Base-by-base conservation (phyloP, 2,113 vertebrate genomes). In the Lampris incognitus region DNA sequence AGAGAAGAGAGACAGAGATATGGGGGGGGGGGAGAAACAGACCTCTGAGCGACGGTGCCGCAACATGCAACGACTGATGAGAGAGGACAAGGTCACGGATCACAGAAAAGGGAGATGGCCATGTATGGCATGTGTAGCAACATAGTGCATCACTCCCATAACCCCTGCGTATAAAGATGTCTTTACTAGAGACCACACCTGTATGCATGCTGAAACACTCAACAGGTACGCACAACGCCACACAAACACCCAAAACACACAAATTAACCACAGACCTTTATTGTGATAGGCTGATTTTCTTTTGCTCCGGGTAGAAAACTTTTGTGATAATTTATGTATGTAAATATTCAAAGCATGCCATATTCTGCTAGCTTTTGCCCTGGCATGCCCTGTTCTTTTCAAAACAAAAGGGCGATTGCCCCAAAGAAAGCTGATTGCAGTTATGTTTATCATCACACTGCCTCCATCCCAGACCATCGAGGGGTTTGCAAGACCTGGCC, bases 1-100 rank as follows among this genome's bases (percentile, higher is more conserved):
- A 60, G 66, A 82, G 71, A 61, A 10, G 5, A 36, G 44, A 38
- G 55, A 68, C 13, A 52, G 55, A 70, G 9, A 72, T 44, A 75
- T 24, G 59, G 63, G 55, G 42, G 54, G 36, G 38, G 74, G 50
- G 39, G 62, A 56, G 62, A 56, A 78, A 61, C 65, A 72, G 82
- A 2, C 79, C 92, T 88, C 66, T 71, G 84, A 90, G 88, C 85
- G 78, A 87, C 69, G 66, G 81, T 48, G 58, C 66, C 72, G 85
- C 87, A 89, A 88, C 88, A 79, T 82, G 83, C 81, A 74, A 60
- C 59, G 60, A 81, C 74, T 88, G 88, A 91, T 90, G 86, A 91
- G 82, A 82, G 85, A 84, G 84, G 90, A 90, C 92, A 91, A 91
- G 91, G 90, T 91, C 89, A 89, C 76, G 87, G 85, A 89, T 90